Evolutionary conservation across 92 coral and sea anemone species (phyloP).

Genomic region (Porites evermanni): DNA sequence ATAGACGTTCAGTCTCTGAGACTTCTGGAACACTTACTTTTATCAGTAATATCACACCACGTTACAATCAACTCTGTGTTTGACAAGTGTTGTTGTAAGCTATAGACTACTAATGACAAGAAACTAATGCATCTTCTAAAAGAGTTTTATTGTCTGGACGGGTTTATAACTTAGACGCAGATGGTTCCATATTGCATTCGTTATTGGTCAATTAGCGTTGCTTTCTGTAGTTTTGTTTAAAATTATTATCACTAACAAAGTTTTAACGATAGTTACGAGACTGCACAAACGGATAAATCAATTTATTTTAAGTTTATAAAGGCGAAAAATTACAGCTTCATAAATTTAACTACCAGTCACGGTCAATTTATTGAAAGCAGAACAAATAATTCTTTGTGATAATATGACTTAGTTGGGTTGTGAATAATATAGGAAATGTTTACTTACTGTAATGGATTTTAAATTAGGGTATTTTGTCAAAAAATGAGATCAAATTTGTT

Average conservation of each 20-base stretch:
- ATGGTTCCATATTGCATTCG: constrained; percentile 12
- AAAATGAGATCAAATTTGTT: neutral
- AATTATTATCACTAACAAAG: neutral
- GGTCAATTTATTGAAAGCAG: neutral
- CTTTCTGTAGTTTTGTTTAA: constrained; percentile 14
- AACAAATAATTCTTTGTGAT: neutral
- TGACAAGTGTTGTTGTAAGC: neutral
- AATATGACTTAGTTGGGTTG: constrained; percentile 11
- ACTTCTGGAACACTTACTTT: neutral
- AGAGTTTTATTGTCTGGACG: neutral
- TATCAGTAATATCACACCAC: constrained; percentile 10
- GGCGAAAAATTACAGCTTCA: neutral
- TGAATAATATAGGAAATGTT: constrained; percentile 8
- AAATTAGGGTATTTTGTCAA: neutral
- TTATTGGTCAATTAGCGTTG: constrained; percentile 4
- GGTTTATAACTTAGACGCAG: constrained; percentile 2
- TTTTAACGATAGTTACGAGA: neutral
- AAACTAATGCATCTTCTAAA: neutral
- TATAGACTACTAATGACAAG: neutral
- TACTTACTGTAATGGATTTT: constrained; percentile 11
- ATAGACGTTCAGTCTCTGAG: constrained; percentile 16
- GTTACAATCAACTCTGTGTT: neutral
- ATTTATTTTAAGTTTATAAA: neutral
- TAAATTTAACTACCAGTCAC: neutral
- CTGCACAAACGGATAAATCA: neutral